Conservation (phyloP, 2,888 invertebrate species). For the Poecilobothrus nobilitatus region DNA sequence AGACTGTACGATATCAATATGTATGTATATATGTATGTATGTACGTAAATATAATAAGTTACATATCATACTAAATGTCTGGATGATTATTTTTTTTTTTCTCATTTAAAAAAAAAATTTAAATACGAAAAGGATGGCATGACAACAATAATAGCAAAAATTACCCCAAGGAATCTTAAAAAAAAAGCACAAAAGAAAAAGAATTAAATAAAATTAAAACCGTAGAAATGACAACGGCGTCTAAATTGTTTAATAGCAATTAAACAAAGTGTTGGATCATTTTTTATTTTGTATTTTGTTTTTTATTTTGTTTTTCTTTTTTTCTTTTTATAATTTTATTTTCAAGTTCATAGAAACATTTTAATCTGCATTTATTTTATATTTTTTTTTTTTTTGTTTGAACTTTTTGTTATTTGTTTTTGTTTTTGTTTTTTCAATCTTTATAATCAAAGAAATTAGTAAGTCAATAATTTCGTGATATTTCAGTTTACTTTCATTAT, state of each 20-base stretch:
- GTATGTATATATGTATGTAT: too few species aligned
- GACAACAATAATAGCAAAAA: too few species aligned
- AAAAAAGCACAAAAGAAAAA: neutral
- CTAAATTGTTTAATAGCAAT: neutral
- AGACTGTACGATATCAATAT: too few species aligned
- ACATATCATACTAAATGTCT: too few species aligned
- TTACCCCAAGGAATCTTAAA: too few species aligned
- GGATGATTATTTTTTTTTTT: too few species aligned
- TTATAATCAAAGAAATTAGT: slow-evolving; percentile 3
- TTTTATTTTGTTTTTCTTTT: neutral
- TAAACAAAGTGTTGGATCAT: neutral
- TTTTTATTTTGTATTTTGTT: neutral
- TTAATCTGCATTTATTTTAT: too few species aligned
- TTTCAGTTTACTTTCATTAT: slow-evolving; percentile 2
- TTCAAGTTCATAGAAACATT: neutral
- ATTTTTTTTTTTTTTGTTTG: too few species aligned
- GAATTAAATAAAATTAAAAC: neutral
- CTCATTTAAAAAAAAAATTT: neutral
- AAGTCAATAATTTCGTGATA: slow-evolving; percentile 1
- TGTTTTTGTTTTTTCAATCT: too few species aligned
- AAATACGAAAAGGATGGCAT: neutral
- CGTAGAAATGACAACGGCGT: neutral
- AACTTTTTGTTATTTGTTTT: too few species aligned
- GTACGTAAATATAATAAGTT: too few species aligned
- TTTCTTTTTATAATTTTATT: neutral